phyloP scores from a whole-genome alignment of 1,140 invertebrate species.

The Drosophila repletoides region DNA sequence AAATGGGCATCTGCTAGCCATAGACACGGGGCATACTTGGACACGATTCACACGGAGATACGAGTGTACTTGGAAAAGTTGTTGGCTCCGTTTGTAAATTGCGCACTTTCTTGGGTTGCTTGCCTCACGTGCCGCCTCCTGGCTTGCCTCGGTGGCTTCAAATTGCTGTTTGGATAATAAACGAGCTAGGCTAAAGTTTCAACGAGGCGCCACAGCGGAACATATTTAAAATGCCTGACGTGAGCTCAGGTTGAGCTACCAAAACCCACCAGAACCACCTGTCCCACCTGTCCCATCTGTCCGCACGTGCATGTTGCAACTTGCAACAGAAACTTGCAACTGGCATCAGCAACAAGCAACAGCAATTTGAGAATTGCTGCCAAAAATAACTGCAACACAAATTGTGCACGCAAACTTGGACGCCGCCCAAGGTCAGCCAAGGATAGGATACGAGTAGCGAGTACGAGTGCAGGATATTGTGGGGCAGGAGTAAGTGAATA shows the following conservation, averaged over 20 bases:
- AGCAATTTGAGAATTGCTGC: constrained; percentile 53
- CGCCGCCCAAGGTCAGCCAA: constrained; percentile 39
- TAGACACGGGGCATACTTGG: constrained; percentile 27
- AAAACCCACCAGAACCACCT: background rate
- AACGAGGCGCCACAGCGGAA: constrained; percentile 47
- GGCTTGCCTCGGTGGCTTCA: constrained; percentile 1
- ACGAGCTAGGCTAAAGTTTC: constrained; percentile 52
- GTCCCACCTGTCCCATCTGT: constrained; percentile 1
- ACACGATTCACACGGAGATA: constrained; percentile 27
- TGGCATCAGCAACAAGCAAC: constrained; percentile 64
- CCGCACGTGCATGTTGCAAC: constrained; percentile 36
- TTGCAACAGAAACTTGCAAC: too few relatives aligned
- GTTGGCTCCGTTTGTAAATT: constrained; percentile 28
- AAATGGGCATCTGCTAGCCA: constrained; percentile 1
- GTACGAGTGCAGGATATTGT: background rate
- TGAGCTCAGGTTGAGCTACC: constrained; percentile 22
- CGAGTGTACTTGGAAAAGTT: constrained; percentile 37
- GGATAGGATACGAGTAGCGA: background rate
- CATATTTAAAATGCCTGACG: constrained; percentile 67
- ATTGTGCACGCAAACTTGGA: constrained; percentile 62
- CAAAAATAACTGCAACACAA: constrained; percentile 60
- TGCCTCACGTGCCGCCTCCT: too few relatives aligned
- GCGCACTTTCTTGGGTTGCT: constrained; percentile 19
- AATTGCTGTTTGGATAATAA: constrained; percentile 51
- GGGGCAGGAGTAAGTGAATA: too few relatives aligned